These are phyloP conservation scores for Anguilla japonica DNA, from an alignment of 2,113 vertebrate species.

Conservation along the genomic window DNA sequence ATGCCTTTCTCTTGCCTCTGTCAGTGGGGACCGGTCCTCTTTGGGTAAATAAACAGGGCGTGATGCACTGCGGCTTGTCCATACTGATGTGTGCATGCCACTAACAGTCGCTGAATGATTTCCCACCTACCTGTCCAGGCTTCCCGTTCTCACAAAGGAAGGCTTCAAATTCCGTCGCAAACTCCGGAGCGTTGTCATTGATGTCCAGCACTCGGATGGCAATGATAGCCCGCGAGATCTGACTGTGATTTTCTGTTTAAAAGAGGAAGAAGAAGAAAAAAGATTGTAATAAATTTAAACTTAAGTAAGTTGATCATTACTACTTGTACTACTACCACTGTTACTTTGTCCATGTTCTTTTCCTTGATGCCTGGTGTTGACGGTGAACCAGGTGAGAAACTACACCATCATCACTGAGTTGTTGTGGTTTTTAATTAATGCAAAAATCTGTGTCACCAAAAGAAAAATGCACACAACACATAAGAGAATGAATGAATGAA, in stretches of 20 bases:
- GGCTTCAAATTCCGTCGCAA: conserved; percentile 89
- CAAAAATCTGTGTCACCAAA: conserved; percentile 49
- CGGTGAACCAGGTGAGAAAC: no score
- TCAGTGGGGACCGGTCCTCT: conserved; percentile 48
- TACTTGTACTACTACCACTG: conserved; percentile 36
- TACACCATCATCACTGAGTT: no score
- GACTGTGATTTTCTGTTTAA: conserved; percentile 89
- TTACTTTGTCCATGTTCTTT: conserved; percentile 43
- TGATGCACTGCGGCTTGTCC: conserved; percentile 63
- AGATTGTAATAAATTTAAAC: not conserved
- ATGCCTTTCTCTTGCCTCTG: conserved; percentile 31
- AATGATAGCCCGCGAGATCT: conserved; percentile 89
- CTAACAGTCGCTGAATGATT: conserved; percentile 30
- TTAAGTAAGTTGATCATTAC: conserved; percentile 34
- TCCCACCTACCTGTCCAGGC: conserved; percentile 93
- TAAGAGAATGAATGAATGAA: no score
- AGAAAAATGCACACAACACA: conserved; percentile 8
- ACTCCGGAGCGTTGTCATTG: conserved; percentile 96
- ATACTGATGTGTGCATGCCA: conserved; percentile 44
- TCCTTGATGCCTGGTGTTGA: conserved; percentile 38
- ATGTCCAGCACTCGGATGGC: conserved; percentile 95
- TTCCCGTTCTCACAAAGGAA: conserved; percentile 97
- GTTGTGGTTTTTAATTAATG: no score
- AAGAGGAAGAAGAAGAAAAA: not conserved
- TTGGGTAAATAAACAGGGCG: conserved; percentile 62